Base-by-base conservation (phyloP, 1,140 invertebrate species). In the Drosophila pallidifrons region DNA sequence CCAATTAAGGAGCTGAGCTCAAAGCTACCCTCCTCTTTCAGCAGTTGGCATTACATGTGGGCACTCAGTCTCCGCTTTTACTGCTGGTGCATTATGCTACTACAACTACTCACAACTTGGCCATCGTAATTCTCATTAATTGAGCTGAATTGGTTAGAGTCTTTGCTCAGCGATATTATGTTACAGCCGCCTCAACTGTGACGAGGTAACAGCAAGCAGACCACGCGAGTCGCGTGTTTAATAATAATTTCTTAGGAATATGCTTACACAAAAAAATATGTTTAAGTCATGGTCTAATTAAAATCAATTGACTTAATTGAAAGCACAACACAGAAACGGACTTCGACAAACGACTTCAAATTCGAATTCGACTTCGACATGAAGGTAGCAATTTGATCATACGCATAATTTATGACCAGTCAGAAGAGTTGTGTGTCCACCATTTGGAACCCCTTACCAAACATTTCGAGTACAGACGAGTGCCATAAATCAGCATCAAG, bases 221-320 rank as follows among this genome's bases (percentile, higher is more conserved):
- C 20, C 20, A 25, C 20, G 61, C 52, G 65, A 76, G 81, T 89
- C 81, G 85, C 85, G 85, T 89, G 85, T 68, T 89, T 89, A 89
- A 89, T 89, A 89, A 89, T 88, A 81, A 89, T 89, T 85, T 89
- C 81, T 81, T 81, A 30, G 75, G 81, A 88, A 89, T 81, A 78
- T 88, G 81, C 79, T 68, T 81, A 81, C 74, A 65, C 74, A 61
- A 64, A 68, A 61, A 64, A 68, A 67, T 73, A 51, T 77, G 65
- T 69, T 68, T 74, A 86, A 86, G 82, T 87, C 85, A 80, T 89
- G 85, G 85, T 89, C 85, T 89, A 89, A 89, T 89, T 89, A 89
- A 89, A 89, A 85, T 89, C 85, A 89, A 89, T 89, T 89, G 85
- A 66, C 86, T 89, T 89, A 89, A 89, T 89, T 89, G 85, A 85